Percentiles rank a stretch among this genome's conserved stretches.
Evolutionary conservation across 2,888 invertebrate genomes (phyloP).

Genomic region (Onchidella celtica): DNA sequence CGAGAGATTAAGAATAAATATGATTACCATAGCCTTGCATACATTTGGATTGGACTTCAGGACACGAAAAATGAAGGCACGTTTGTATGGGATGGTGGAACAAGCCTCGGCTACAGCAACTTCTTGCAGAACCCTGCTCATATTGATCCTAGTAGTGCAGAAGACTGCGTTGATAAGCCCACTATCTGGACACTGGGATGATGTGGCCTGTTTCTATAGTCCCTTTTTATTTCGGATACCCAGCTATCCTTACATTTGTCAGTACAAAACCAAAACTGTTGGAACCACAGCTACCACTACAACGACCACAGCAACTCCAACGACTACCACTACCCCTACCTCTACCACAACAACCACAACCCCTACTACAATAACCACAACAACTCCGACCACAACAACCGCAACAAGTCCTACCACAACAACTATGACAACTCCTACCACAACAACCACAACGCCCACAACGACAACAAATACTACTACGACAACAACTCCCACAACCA

Average conservation of each 20-base stretch:
- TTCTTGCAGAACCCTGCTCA: no score
- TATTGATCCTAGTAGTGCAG: no score
- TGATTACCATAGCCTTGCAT: not conserved
- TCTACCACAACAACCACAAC: not conserved
- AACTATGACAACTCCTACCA: not conserved
- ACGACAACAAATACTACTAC: no score
- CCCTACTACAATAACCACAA: not conserved
- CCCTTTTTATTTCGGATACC: no score
- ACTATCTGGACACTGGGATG: not conserved
- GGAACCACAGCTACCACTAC: not conserved
- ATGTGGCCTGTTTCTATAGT: not conserved
- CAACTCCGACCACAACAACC: no score
- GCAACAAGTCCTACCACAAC: not conserved
- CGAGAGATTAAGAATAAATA: not conserved
- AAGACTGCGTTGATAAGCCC: not conserved
- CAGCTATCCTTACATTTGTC: constrained; percentile 9
- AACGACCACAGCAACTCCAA: not conserved
- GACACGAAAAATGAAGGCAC: constrained; percentile 28
- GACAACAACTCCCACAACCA: not conserved
- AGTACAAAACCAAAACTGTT: not conserved
- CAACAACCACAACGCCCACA: no score
- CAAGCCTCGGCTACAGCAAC: not conserved
- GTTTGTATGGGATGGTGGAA: constrained; percentile 44
- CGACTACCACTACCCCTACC: not conserved
- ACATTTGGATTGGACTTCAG: constrained; percentile 40